phyloP scores from a whole-genome alignment of 1,140 invertebrate genomes.

The Dryas iulia region DNA sequence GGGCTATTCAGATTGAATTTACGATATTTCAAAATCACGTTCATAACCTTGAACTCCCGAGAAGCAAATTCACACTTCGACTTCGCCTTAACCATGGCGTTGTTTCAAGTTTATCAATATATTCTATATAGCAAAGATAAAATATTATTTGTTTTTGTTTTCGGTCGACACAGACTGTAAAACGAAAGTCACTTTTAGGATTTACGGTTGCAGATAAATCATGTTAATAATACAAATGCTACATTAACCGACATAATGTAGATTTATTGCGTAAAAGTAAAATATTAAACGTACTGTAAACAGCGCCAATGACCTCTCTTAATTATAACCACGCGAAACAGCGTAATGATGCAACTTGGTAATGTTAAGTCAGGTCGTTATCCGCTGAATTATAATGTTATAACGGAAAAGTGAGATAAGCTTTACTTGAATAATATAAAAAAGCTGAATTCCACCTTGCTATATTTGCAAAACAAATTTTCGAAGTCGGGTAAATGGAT shows the following conservation, averaged over 20 bases:
- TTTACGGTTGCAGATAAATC: not conserved
- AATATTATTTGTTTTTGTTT: not conserved
- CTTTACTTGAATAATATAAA: not conserved
- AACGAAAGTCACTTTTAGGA: not conserved
- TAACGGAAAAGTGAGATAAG: constrained; percentile 25
- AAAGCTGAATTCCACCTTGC: not conserved
- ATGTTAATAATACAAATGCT: not conserved
- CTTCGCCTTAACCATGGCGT: constrained; percentile 15
- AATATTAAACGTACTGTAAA: constrained; percentile 14
- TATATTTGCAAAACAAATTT: not conserved
- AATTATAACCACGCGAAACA: constrained; percentile 22
- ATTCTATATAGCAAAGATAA: not conserved
- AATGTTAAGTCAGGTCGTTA: constrained; percentile 21
- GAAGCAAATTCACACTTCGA: constrained; percentile 60
- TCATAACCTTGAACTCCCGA: constrained; percentile 68
- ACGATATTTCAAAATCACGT: constrained; percentile 76
- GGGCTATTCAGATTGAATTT: constrained; percentile 66
- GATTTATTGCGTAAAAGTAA: constrained; percentile 4
- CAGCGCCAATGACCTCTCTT: constrained; percentile 30
- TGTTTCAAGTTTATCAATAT: not conserved
- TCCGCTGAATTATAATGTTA: constrained; percentile 27
- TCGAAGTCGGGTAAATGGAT: constrained; percentile 36
- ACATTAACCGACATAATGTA: not conserved
- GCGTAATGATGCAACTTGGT: constrained; percentile 24
- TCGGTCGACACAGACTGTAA: not conserved